Base-by-base conservation (phyloP, 1,140 invertebrate genomes). In the Formica exsecta region DNA sequence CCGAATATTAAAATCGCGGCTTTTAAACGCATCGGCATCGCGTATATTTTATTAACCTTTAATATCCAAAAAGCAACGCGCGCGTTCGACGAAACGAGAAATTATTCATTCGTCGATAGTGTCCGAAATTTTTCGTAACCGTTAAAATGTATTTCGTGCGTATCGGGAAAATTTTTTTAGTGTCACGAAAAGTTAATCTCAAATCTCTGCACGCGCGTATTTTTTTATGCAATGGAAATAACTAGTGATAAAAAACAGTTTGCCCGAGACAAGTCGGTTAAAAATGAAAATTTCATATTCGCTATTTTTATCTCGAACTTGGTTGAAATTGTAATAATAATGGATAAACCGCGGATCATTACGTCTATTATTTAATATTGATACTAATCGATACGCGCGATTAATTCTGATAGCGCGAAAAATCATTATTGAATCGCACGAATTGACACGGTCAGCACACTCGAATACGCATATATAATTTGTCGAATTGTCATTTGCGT, bases 401-500 rank as follows among this genome's bases (percentile, higher is more conserved):
- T 70, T 81, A 36, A 51, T 66, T 79, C 19, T 41, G 38, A 59
- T 36, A n/a, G 22, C 19, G 19, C 8, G 19, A 81, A 83, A 83
- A 83, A 81, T 81, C 36, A 68, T 11, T 61, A 36, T 62, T 73
- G 19, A 61, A 62, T 83, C 38, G 54, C 57, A 11, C 16, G 65
- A 41, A 71, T 73, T 29, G 68, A 59, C 19, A 48, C 68, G 25
- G 36, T 44, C 57, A 54, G 68, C 54, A 44, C 19, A 61, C 3
- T 38, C 36, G 25, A 83, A 83, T 74, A 74, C 41, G 68, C 68
- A 19, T 51, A 51, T 74, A 83, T 51, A 83, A 83, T 83, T 83
- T 73, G 54, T 62, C 68, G 66, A 83, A 73, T 83, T 83, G 68
- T 61, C 68, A 54, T 73, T 74, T 83, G 66, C n/a, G 38, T 59